Evolutionary conservation across 2,113 vertebrate genomes (phyloP).

Genomic region (Tapirus terrestris): DNA sequence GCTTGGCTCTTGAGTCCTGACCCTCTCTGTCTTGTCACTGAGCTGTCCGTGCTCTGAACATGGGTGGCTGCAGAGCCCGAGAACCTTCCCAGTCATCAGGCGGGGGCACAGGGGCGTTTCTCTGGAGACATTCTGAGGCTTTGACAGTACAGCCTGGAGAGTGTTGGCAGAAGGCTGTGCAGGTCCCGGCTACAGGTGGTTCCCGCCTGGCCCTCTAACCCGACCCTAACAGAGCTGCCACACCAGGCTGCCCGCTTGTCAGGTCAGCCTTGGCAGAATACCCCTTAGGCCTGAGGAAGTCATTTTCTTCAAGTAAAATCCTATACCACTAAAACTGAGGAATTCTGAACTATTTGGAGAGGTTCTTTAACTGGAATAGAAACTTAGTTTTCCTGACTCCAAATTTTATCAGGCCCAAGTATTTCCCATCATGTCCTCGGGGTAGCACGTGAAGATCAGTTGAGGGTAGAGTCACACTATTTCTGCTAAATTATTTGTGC

Average conservation of each 20-base stretch:
- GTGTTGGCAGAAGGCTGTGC: fast-evolving
- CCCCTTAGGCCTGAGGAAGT: neutral
- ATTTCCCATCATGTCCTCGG: neutral
- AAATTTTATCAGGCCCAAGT: neutral
- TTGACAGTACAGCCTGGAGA: neutral
- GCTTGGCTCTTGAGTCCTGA: neutral
- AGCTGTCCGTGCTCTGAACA: neutral
- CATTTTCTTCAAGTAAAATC: neutral
- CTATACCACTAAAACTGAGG: neutral
- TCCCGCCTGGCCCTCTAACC: neutral
- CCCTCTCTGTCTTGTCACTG: neutral
- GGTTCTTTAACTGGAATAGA: neutral
- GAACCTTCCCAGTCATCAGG: neutral
- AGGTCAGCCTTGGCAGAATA: neutral
- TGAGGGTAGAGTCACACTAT: neutral
- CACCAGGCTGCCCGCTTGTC: neutral
- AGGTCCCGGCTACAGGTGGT: neutral
- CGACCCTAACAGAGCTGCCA: fast-evolving
- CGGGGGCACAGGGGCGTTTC: neutral
- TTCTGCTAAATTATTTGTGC: neutral
- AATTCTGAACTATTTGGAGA: neutral
- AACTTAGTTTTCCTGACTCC: neutral
- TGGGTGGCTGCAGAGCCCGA: neutral
- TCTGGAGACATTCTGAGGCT: neutral
- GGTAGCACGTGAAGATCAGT: too few species aligned